Conservation (phyloP, 2,113 vertebrate genomes). For the Pitta sordida region DNA sequence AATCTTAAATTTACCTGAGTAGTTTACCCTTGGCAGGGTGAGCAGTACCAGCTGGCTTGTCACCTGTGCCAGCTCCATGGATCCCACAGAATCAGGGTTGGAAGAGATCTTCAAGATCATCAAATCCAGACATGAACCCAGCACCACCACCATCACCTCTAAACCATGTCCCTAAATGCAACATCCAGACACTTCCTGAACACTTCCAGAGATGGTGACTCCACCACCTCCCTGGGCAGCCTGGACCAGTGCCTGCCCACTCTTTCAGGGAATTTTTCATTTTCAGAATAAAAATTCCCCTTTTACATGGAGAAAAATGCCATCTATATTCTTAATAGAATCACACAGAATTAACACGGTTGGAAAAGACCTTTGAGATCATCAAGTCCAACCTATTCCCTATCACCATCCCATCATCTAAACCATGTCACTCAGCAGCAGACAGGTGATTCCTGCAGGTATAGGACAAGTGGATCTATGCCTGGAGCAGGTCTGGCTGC, state of each 20-base stretch:
- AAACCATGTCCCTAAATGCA: neutral
- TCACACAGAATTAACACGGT: too few relatives aligned
- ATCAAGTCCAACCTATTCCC: too few relatives aligned
- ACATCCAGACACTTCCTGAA: neutral
- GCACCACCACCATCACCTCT: neutral
- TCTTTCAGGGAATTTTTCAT: neutral
- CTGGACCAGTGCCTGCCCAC: neutral
- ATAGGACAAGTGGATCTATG: neutral
- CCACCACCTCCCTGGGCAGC: neutral
- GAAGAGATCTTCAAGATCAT: neutral
- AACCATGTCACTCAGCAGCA: too few relatives aligned
- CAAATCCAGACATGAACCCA: neutral
- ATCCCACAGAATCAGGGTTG: neutral
- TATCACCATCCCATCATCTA: too few relatives aligned
- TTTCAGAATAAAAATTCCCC: neutral
- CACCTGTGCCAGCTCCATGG: neutral
- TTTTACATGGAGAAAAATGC: neutral
- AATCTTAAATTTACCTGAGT: neutral
- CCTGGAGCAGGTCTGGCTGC: neutral
- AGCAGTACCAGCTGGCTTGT: constrained; percentile 4
- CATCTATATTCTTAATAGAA: neutral
- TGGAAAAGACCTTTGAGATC: too few relatives aligned
- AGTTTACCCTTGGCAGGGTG: neutral
- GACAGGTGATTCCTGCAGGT: neutral
- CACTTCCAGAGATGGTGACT: neutral